phyloP scores from a whole-genome alignment of 1,140 invertebrate species.

The Formica exsecta region DNA sequence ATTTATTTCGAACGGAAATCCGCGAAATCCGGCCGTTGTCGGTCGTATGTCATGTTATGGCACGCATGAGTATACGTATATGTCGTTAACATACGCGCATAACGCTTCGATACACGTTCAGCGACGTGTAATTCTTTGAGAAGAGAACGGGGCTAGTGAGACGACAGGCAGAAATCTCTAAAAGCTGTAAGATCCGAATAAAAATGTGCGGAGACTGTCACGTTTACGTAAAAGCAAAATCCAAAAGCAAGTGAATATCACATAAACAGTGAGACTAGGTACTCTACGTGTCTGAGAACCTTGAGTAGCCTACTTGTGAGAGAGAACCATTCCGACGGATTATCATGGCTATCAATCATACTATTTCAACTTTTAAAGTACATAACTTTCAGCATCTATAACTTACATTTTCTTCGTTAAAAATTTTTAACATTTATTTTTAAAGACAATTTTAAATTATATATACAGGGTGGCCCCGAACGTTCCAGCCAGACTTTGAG shows the following conservation, averaged over 20 bases:
- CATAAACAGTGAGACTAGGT: neutral
- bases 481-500: no score
- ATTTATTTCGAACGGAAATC: conserved; percentile 76
- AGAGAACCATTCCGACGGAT: neutral
- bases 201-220: conserved; percentile 32
- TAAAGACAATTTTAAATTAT: neutral
- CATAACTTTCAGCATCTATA: neutral
- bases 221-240: conserved; percentile 20
- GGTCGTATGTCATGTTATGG: conserved; percentile 71
- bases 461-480: no score
- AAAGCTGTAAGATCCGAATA: conserved; percentile 12
- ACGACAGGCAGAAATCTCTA: conserved; percentile 37
- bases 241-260: neutral
- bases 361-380: neutral
- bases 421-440: neutral
- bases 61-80: conserved; percentile 26
- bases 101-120: conserved; percentile 39
- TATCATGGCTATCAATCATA: neutral
- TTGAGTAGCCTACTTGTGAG: neutral
- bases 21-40: conserved; percentile 70
- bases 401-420: neutral
- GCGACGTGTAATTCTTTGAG: conserved; percentile 43
- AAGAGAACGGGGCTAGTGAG: neutral
- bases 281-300: neutral
- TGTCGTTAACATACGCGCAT: neutral